Base-by-base conservation (phyloP, 2,797 vertebrate genomes). In the Pitangus sulphuratus region DNA sequence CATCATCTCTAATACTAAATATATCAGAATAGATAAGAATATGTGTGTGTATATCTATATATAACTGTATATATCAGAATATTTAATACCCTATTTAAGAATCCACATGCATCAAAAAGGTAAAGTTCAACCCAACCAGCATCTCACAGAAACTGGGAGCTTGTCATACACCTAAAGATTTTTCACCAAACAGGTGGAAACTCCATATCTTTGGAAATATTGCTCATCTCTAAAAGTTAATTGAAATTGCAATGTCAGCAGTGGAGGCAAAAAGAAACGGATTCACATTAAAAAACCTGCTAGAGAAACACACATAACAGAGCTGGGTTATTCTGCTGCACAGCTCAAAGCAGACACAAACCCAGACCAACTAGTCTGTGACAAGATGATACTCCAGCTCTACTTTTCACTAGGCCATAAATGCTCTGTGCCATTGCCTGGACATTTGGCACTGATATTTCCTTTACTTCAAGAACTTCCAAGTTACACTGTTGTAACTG, bases 1-100 rank as follows among this genome's bases (percentile, higher is more conserved):
- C 86, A 94, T 20, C 64, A 56, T 30, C 79, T 77, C 37, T 30
- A 70, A 39, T 76, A 10, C 86, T 92, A 64, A 35, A 65, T 69
- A 57, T 75, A 82, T 57, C 45, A 45, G 57, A 53, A 75, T 8
- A 84, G 61, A 78, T 50, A 56, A 47, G 45, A 84, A 92, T 79
- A 33, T n/a, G 15, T 71, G 40, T 91, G 48, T 0, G 0, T 48
- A 3, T 44, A 44, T 44, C 80, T 74, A 37, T 86, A 71, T 76
- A 68, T 75, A 90, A 65, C 48, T 42, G 15, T 8, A 45, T n/a
- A 3, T 19, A 80, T 42, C 64, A 61, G 77, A 78, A 68, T 75
- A 81, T 44, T 90, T 77, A 56, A 70, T 66, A 61, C 4, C 17
- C 53, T 31, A 4, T 40, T 80, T 62, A 47, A 89, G 62, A 56